Conservation (phyloP, 1,140 invertebrate genomes). For the Tetramorium alpestre region DNA sequence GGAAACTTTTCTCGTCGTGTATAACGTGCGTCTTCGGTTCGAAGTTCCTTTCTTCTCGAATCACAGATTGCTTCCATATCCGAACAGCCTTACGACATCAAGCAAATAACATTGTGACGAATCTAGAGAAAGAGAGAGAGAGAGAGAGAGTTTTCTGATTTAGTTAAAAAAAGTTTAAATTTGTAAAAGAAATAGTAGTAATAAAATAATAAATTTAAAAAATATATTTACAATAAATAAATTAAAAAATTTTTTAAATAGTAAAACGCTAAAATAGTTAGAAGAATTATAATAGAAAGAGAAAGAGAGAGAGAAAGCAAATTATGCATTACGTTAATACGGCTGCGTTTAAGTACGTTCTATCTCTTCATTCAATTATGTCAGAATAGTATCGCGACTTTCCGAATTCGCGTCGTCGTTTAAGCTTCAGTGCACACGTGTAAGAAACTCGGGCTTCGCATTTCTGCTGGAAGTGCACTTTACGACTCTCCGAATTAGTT, state of each 20-base stretch:
- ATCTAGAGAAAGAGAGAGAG: background rate
- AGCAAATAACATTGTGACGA: background rate
- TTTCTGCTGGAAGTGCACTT: slow-evolving; percentile 40
- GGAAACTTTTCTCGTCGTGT: slow-evolving; percentile 55
- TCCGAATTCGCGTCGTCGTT: slow-evolving; percentile 37
- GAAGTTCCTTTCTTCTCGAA: slow-evolving; percentile 32
- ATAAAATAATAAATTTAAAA: background rate
- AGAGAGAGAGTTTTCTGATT: background rate
- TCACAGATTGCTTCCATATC: slow-evolving; percentile 24
- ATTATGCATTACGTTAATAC: slow-evolving; percentile 14
- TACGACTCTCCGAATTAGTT: slow-evolving; percentile 52
- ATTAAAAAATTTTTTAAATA: background rate
- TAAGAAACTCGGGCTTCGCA: slow-evolving; percentile 48
- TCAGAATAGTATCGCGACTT: slow-evolving; percentile 40
- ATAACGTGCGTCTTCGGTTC: slow-evolving; percentile 14
- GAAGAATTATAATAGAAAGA: background rate
- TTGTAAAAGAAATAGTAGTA: background rate
- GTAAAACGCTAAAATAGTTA: background rate
- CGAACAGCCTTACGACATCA: background rate
- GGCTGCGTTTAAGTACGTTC: slow-evolving; percentile 17
- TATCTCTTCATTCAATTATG: slow-evolving; percentile 43
- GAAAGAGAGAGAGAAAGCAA: background rate
- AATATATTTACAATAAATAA: background rate
- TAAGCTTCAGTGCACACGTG: slow-evolving; percentile 28
- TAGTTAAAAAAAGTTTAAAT: background rate